phyloP scores from a whole-genome alignment of 2,113 vertebrate genomes.

The Nesoenas mayeri region DNA sequence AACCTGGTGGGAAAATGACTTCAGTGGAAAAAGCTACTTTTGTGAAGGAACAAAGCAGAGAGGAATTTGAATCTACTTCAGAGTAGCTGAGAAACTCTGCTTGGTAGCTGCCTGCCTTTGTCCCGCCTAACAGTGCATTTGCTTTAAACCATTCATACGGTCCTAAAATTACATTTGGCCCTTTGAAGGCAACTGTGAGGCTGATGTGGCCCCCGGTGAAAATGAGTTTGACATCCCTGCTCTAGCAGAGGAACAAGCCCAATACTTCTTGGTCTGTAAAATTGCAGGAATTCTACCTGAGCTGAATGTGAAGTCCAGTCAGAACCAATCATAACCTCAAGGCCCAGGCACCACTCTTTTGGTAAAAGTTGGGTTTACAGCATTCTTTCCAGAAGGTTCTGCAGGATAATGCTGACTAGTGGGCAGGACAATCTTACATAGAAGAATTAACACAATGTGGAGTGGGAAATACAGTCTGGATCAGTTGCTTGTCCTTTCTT shows the following conservation, averaged over 20 bases:
- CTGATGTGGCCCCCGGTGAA: too few relatives aligned
- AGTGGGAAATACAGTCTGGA: neutral
- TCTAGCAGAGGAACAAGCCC: neutral
- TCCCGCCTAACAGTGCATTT: neutral
- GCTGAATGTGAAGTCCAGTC: neutral
- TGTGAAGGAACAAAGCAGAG: conserved; percentile 51
- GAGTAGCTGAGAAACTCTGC: neutral
- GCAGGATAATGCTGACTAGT: neutral
- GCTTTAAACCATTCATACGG: neutral
- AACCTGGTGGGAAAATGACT: conserved; percentile 1
- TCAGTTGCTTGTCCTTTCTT: neutral
- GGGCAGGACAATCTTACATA: neutral
- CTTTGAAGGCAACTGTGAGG: too few relatives aligned
- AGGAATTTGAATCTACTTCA: conserved; percentile 26
- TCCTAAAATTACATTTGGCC: too few relatives aligned
- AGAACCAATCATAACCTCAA: neutral
- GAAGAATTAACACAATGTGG: neutral
- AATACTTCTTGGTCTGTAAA: neutral
- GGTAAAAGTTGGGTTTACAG: neutral
- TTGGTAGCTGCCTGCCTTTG: neutral
- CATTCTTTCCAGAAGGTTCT: neutral
- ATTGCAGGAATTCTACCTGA: neutral
- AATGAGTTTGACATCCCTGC: neutral
- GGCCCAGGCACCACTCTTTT: neutral
- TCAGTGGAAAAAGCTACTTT: conserved; percentile 29